A percentile compares a stretch with the other conserved stretches of the same genome.
These are phyloP conservation scores for Pinna nobilis DNA, from an alignment of 1,140 invertebrate genomes.

Conservation along the genomic window DNA sequence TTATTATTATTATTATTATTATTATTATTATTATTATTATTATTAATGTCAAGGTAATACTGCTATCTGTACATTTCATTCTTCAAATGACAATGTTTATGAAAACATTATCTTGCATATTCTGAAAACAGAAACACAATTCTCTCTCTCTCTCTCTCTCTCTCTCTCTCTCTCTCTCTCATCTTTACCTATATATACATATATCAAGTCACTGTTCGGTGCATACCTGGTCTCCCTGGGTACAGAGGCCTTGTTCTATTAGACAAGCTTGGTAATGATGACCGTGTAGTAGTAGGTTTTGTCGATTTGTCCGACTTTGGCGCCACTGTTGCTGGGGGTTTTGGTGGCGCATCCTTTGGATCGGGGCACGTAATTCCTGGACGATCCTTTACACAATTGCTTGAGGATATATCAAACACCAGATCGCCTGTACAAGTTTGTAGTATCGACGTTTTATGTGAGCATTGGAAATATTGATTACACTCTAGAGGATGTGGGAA, in stretches of 20 bases:
- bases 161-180: too few species aligned
- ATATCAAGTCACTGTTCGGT: too few species aligned
- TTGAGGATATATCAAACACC: conserved; percentile 32
- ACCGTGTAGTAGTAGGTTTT: neutral
- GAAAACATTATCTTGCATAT: too few species aligned
- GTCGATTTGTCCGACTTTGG: neutral
- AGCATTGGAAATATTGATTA: conserved; percentile 43
- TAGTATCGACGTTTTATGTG: conserved; percentile 27
- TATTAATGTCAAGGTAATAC: too few species aligned
- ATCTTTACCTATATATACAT: too few species aligned
- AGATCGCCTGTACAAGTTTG: conserved; percentile 32
- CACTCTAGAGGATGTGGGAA: conserved; percentile 37
- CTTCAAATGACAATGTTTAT: too few species aligned
- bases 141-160: too few species aligned
- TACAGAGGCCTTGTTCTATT: conserved; percentile 16
- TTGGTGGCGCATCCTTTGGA: conserved; percentile 22
- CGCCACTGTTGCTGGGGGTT: neutral
- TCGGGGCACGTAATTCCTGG: conserved; percentile 30
- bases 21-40: too few species aligned
- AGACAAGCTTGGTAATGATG: conserved; percentile 6
- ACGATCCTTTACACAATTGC: conserved; percentile 37
- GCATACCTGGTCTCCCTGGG: conserved; percentile 32
- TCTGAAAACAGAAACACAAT: too few species aligned
- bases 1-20: too few species aligned
- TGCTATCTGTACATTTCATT: too few species aligned